phyloP scores from a whole-genome alignment of 2,113 vertebrate genomes.

The Platysteira castanea region DNA sequence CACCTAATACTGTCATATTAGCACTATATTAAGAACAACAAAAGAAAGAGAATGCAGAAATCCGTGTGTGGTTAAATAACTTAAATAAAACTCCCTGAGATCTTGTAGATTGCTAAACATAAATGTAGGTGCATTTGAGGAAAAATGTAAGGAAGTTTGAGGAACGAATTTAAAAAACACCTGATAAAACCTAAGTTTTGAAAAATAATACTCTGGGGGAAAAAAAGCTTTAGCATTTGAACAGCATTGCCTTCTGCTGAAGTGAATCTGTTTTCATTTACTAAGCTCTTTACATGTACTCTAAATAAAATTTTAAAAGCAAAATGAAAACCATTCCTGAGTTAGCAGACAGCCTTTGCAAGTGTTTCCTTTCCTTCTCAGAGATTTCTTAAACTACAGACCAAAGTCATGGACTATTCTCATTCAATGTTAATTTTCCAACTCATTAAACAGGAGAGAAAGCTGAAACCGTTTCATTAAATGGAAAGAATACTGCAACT shows the following conservation, averaged over 20 bases:
- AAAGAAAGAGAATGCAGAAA: not conserved
- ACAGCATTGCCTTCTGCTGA: not conserved
- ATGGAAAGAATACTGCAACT: not conserved
- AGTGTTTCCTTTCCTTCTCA: not conserved
- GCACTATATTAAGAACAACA: not conserved
- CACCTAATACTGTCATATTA: slow-evolving; percentile 1
- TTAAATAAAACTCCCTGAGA: not conserved
- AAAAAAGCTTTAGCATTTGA: not conserved
- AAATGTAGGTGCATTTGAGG: not conserved
- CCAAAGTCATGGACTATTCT: not conserved
- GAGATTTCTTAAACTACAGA: not conserved
- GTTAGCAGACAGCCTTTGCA: not conserved
- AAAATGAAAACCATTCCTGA: not conserved
- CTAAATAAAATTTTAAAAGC: not conserved
- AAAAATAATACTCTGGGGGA: not conserved
- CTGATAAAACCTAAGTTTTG: not conserved
- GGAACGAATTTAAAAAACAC: not conserved
- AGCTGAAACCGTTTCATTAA: not conserved
- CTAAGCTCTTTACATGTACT: not conserved
- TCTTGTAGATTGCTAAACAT: not conserved
- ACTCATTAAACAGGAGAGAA: not conserved
- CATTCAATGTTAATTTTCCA: slow-evolving; percentile 16
- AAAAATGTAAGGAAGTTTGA: not conserved
- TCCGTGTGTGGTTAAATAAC: not conserved
- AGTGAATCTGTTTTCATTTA: not conserved